A percentile compares a stretch with the other conserved stretches of the same genome.
These are phyloP conservation scores for Cassiopea xamachana DNA, from an alignment of 30 jellyfish, hydroid and myxozoan species.

Conservation along the genomic window DNA sequence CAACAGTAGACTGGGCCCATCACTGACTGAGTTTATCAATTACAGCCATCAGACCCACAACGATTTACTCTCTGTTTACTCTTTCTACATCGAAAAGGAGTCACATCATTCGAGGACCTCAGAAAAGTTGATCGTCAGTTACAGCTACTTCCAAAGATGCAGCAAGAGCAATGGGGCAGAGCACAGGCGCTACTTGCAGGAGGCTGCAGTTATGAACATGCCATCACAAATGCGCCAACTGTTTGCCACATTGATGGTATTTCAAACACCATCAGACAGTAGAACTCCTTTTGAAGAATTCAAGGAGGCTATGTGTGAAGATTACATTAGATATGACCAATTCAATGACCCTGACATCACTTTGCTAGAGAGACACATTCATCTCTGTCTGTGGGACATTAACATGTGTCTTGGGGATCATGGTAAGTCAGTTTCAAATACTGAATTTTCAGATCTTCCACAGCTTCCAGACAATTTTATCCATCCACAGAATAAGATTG, in stretches of 20 bases:
- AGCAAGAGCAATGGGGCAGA: neutral
- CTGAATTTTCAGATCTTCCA: too few species aligned
- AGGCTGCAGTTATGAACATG: neutral
- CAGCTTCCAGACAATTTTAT: neutral
- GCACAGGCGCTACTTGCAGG: slow-evolving; percentile 45
- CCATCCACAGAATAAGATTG: neutral
- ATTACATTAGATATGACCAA: neutral
- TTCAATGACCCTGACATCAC: slow-evolving; percentile 21
- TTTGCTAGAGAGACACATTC: slow-evolving; percentile 4
- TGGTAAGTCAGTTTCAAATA: neutral
- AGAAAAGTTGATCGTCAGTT: slow-evolving; percentile 57
- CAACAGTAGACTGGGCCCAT: neutral
- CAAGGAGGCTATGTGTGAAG: neutral
- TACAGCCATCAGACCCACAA: slow-evolving; percentile 51
- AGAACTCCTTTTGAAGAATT: slow-evolving; percentile 47
- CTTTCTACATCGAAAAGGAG: slow-evolving; percentile 71
- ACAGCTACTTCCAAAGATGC: slow-evolving; percentile 77
- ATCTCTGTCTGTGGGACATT: slow-evolving; percentile 43
- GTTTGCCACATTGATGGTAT: too few species aligned
- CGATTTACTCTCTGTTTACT: slow-evolving; percentile 52
- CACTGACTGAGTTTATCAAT: slow-evolving; percentile 36
- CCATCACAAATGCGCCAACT: too few species aligned
- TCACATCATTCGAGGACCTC: slow-evolving; percentile 76
- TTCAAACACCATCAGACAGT: neutral
- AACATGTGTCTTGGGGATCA: slow-evolving; percentile 7